A percentile compares a stretch with the other conserved stretches of the same genome.
These are phyloP conservation scores for Artemia sinica DNA, from an alignment of 2,888 invertebrate genomes.

Conservation along the genomic window DNA sequence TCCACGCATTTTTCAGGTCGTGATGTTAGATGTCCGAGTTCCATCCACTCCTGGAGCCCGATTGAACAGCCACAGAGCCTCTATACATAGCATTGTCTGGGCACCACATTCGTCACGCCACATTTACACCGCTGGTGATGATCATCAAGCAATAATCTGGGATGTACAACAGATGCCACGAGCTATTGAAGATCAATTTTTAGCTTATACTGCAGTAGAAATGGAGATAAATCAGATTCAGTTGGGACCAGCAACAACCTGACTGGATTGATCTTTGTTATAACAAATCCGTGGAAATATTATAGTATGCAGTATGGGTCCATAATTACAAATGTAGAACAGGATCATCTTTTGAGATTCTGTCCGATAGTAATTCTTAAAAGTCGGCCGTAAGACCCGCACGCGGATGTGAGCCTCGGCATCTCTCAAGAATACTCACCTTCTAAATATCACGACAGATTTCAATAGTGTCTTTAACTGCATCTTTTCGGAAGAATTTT, in stretches of 20 bases:
- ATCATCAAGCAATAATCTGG: slow-evolving; percentile 98
- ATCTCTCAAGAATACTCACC: too few relatives aligned
- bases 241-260: slow-evolving; percentile 97
- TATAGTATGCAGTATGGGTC: too few relatives aligned
- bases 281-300: slow-evolving; percentile 88
- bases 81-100: slow-evolving; percentile 98
- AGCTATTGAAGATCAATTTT: slow-evolving; percentile 96
- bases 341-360: too few relatives aligned
- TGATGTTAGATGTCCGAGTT: slow-evolving; percentile 90
- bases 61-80: slow-evolving; percentile 92
- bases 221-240: slow-evolving; percentile 99
- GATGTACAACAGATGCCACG: slow-evolving; percentile 99
- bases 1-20: slow-evolving; percentile 41
- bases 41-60: slow-evolving; percentile 95
- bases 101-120: slow-evolving; percentile 98
- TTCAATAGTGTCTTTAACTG: too few relatives aligned
- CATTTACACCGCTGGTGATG: slow-evolving; percentile 92
- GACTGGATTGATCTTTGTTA: slow-evolving; percentile 99
- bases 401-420: too few relatives aligned
- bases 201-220: slow-evolving; percentile 94
- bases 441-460: too few relatives aligned
- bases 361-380: too few relatives aligned
- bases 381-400: too few relatives aligned
- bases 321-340: too few relatives aligned
- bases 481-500: too few relatives aligned